These are phyloP conservation scores for Cheumatopsyche charites DNA, from an alignment of 1,140 invertebrate genomes.

Conservation along the genomic window DNA sequence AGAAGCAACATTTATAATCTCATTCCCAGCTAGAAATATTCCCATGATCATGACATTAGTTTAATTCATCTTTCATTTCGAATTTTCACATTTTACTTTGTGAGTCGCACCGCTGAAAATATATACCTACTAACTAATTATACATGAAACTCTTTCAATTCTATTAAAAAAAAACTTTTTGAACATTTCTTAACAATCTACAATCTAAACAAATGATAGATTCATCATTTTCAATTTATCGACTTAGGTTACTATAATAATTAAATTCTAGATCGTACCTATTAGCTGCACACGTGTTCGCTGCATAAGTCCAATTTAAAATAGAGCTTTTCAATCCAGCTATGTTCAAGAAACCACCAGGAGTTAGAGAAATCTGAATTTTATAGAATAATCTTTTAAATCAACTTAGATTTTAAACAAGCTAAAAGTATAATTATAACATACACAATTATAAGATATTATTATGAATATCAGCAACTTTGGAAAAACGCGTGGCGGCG, in stretches of 20 bases:
- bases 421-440: too few relatives aligned
- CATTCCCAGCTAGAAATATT: neutral
- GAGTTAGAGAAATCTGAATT: neutral
- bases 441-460: constrained; percentile 24
- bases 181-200: too few relatives aligned
- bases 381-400: constrained; percentile 7
- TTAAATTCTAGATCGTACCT: constrained; percentile 29
- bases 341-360: constrained; percentile 29
- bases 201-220: too few relatives aligned
- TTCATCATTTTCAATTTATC: too few relatives aligned
- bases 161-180: too few relatives aligned
- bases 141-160: too few relatives aligned
- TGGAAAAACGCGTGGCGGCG: constrained; percentile 17
- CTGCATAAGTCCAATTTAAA: constrained; percentile 35
- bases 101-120: neutral
- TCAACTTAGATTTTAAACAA: neutral
- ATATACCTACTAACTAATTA: too few relatives aligned
- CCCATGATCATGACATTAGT: neutral
- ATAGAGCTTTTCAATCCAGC: constrained; percentile 37
- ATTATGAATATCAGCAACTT: constrained; percentile 31
- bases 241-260: constrained; percentile 3
- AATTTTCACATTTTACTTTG: neutral
- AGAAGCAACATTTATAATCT: neutral
- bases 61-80: neutral
- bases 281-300: constrained; percentile 30